A percentile compares a stretch with the other conserved stretches of the same genome.
These are phyloP conservation scores for Xanthia icteritia DNA, from an alignment of 2,888 invertebrate genomes.

Conservation along the genomic window DNA sequence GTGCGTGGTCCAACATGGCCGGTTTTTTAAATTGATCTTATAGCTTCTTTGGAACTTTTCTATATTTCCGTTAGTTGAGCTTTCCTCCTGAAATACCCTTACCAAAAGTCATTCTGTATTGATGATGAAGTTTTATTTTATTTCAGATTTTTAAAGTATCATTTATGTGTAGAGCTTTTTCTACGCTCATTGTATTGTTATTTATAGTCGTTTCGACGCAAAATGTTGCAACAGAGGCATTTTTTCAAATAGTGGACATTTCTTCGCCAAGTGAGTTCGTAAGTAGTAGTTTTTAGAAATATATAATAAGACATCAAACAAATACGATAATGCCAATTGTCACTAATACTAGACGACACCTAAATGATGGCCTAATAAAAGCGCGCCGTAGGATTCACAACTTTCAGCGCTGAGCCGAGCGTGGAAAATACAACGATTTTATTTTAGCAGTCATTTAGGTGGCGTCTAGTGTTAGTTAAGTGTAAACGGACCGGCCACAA, in stretches of 20 bases:
- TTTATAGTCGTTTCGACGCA: constrained; percentile 60
- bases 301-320: constrained; percentile 12
- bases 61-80: background rate
- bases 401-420: background rate
- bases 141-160: constrained; percentile 78
- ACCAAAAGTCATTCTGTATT: background rate
- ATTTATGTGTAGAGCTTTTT: constrained; percentile 68
- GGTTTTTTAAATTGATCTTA: too few relatives aligned
- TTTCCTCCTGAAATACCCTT: background rate
- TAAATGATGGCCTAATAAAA: background rate
- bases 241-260: constrained; percentile 69
- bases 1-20: too few relatives aligned
- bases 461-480: background rate
- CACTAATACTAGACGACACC: background rate
- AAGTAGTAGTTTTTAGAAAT: constrained; percentile 56
- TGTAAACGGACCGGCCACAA: background rate
- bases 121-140: constrained; percentile 2
- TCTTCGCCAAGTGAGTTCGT: constrained; percentile 67
- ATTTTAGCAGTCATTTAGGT: background rate
- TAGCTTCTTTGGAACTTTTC: too few relatives aligned
- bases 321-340: background rate
- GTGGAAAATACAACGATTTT: background rate
- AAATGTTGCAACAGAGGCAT: constrained; percentile 53
- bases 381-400: background rate
- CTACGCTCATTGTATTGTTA: constrained; percentile 70